These are phyloP conservation scores for Agelastica alni DNA, from an alignment of 2,888 invertebrate genomes.

Conservation along the genomic window DNA sequence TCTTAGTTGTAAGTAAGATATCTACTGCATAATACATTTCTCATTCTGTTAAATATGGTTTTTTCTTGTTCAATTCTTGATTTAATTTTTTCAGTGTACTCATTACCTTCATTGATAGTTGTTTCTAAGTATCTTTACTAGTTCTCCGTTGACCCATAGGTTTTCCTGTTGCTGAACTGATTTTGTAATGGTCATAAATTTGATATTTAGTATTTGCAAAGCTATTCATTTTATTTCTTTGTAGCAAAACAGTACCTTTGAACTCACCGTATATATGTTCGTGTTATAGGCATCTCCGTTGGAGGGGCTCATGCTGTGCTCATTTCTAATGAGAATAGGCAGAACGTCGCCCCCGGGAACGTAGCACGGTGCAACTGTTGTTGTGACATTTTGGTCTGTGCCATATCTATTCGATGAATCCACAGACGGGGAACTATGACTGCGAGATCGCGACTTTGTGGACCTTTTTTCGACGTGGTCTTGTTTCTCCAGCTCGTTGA, in stretches of 20 bases:
- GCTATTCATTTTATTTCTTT: too few species aligned
- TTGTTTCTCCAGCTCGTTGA: slow-evolving; percentile 67
- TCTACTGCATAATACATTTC: too few species aligned
- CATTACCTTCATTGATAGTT: too few species aligned
- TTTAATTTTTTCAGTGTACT: too few species aligned
- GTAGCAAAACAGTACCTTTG: neutral
- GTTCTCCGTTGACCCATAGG: too few species aligned
- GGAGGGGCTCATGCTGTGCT: slow-evolving; percentile 44
- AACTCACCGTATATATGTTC: slow-evolving; percentile 46
- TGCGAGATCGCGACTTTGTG: slow-evolving; percentile 41
- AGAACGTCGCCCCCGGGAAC: slow-evolving; percentile 58
- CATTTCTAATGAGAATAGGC: slow-evolving; percentile 52
- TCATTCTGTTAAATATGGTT: too few species aligned
- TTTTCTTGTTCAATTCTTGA: too few species aligned
- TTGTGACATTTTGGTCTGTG: slow-evolving; percentile 39
- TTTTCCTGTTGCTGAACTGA: too few species aligned
- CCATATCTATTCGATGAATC: slow-evolving; percentile 37
- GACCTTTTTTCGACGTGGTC: slow-evolving; percentile 26
- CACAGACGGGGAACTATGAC: slow-evolving; percentile 48
- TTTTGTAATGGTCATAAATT: too few species aligned
- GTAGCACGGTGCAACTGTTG: slow-evolving; percentile 55
- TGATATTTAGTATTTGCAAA: too few species aligned
- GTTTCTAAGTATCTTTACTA: too few species aligned
- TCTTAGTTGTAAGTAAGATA: too few species aligned
- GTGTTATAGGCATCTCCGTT: slow-evolving; percentile 48